phyloP scores from a whole-genome alignment of 2,888 invertebrate genomes.

The Apodemia mormo region DNA sequence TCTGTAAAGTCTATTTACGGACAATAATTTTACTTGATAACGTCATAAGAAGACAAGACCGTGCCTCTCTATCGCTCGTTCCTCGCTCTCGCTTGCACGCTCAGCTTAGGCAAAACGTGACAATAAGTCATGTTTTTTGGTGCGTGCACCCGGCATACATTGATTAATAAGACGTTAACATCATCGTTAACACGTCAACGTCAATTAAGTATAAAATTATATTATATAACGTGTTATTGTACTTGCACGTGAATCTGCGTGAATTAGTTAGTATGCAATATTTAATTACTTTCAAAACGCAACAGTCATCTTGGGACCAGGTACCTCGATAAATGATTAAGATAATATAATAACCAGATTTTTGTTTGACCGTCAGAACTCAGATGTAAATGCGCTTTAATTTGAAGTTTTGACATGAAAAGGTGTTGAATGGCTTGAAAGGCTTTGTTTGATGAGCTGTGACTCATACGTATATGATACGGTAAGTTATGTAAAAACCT shows the following conservation, averaged over 20 bases:
- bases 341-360: constrained; percentile 12
- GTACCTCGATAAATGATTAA: constrained; percentile 7
- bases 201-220: no score
- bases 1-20: no score
- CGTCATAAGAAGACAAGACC: no score
- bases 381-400: constrained; percentile 13
- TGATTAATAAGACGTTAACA: no score
- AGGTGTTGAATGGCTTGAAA: constrained; percentile 13
- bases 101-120: no score
- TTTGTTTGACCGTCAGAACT: constrained; percentile 8
- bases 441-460: not conserved
- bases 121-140: no score
- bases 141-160: no score
- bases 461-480: not conserved
- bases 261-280: not conserved
- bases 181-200: no score
- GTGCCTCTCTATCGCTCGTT: no score
- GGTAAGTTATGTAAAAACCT: not conserved
- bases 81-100: no score
- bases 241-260: no score
- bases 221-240: not conserved
- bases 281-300: not conserved
- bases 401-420: constrained; percentile 18
- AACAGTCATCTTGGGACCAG: constrained; percentile 5
- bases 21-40: no score